phyloP scores from a whole-genome alignment of 2,113 vertebrate genomes.

The Andinoacara biseriatus region DNA sequence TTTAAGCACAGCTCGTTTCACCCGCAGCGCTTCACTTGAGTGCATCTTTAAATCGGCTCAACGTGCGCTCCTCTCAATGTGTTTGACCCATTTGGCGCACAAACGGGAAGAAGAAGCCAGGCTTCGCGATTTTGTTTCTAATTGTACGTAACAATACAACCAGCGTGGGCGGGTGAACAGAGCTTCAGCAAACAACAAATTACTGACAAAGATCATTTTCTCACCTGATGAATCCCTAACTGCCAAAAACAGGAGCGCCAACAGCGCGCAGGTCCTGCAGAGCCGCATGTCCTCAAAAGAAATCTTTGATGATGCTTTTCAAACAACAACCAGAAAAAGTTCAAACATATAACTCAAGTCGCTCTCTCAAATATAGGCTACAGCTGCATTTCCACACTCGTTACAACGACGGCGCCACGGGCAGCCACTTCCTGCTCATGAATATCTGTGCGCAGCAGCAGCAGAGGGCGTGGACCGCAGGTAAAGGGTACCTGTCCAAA shows the following conservation, averaged over 20 bases:
- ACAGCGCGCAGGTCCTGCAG: constrained; percentile 14
- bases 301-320: too few species aligned
- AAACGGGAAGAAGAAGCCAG: not conserved
- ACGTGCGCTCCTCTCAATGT: not conserved
- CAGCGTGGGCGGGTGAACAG: fast-evolving
- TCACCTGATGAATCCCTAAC: constrained; percentile 63
- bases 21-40: not conserved
- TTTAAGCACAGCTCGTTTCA: not conserved
- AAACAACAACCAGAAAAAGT: not conserved
- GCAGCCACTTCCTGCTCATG: constrained; percentile 74
- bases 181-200: not conserved
- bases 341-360: not conserved
- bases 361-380: not conserved
- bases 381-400: constrained; percentile 34
- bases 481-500: constrained; percentile 69
- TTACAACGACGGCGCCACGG: constrained; percentile 14
- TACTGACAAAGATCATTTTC: not conserved
- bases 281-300: constrained; percentile 41
- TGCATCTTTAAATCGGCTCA: not conserved
- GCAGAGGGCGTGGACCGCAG: constrained; percentile 70
- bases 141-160: fast-evolving
- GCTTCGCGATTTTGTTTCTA: not conserved
- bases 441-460: constrained; percentile 40
- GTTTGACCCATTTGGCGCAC: constrained; percentile 9
- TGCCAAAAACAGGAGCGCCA: constrained; percentile 46